These are phyloP conservation scores for Iselma pallidipennis DNA, from an alignment of 2,888 invertebrate species.

Conservation along the genomic window DNA sequence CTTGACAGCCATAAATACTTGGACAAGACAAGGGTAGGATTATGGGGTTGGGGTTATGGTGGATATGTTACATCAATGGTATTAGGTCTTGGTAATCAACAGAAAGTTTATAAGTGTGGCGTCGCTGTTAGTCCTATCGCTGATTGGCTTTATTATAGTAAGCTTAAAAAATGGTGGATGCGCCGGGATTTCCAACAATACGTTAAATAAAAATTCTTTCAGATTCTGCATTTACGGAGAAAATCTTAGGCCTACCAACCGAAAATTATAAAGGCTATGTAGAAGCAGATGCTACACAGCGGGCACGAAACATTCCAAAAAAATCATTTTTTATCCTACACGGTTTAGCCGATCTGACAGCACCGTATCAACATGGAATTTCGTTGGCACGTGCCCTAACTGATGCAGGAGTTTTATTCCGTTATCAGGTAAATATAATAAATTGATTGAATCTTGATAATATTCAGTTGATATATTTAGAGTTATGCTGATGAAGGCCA, in stretches of 20 bases:
- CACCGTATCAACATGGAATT: conserved; percentile 92
- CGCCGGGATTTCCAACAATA: neutral
- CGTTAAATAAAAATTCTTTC: conserved; percentile 27
- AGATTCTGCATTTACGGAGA: conserved; percentile 97
- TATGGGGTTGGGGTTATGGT: conserved; percentile 98
- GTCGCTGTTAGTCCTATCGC: conserved; percentile 93
- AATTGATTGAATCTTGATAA: neutral
- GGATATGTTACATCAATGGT: conserved; percentile 94
- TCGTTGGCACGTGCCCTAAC: conserved; percentile 86
- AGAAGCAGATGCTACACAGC: conserved; percentile 87
- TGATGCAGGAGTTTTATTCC: conserved; percentile 85
- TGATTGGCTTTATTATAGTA: conserved; percentile 95
- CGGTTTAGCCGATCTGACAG: conserved; percentile 89
- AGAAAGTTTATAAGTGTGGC: conserved; percentile 87
- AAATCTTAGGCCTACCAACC: conserved; percentile 84
- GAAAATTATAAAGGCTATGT: conserved; percentile 91
- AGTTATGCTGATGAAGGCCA: conserved; percentile 93
- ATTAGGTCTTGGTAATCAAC: conserved; percentile 74
- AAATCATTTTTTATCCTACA: conserved; percentile 89
- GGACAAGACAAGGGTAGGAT: conserved; percentile 84
- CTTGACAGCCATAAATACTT: conserved; percentile 81
- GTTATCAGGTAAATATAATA: conserved; percentile 78
- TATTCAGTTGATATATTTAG: conserved; percentile 58
- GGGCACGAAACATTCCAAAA: conserved; percentile 85
- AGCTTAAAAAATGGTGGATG: conserved; percentile 49